Evolutionary conservation across 2,888 invertebrate genomes (phyloP), one percentile per base, ranked within the genome.

Genomic region (Drosophila kanekoi): DNA sequence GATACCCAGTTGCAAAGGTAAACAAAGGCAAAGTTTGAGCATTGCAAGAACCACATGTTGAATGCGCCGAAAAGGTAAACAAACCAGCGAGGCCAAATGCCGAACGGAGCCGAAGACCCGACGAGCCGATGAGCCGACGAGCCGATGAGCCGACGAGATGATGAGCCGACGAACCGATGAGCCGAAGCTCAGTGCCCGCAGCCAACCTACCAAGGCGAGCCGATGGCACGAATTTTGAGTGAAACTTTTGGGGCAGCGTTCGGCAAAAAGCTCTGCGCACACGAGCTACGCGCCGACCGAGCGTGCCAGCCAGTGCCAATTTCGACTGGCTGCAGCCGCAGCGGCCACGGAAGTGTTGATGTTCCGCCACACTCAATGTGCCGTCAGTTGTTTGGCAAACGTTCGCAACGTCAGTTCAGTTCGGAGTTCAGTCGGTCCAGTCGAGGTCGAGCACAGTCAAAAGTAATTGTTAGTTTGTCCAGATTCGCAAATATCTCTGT

Each of bases 361-460:
- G 79, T 75, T 82, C 66, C 70, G 76, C 67, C 76, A 75, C 62
- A 81, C 53, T 62, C 41, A 77, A 64, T 59, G 68, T 72, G 80
- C 73, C 73, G 63, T 90, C 86, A 91, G 91, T 91, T 87, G 81
- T 83, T 82, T 74, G 83, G 72, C 78, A 81, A 81, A 72, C 89
- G 90, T 87, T 77, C 73, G 72, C 86, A 83, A 74, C 77, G 69
- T 63, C 84, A 84, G 90, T 85, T 53, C 72, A 43, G 8, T 28
- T 28, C 66, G 54, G 56, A 41, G 58, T 38, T 38, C 51, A 18
- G 18, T n/a, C 18, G 2, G 18, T 18, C 18, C 18, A 40, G 54
- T 37, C 14, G 28, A 41, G 33, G 20, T 41, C 13, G 47, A 45
- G 16, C 18, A 28, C 4, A 35, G 14, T 44, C 8, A 53, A 4